Percentiles rank a stretch among this genome's conserved stretches.
Conservation (phyloP, 2,888 invertebrate genomes). For the Himalopsyche tibetana region DNA sequence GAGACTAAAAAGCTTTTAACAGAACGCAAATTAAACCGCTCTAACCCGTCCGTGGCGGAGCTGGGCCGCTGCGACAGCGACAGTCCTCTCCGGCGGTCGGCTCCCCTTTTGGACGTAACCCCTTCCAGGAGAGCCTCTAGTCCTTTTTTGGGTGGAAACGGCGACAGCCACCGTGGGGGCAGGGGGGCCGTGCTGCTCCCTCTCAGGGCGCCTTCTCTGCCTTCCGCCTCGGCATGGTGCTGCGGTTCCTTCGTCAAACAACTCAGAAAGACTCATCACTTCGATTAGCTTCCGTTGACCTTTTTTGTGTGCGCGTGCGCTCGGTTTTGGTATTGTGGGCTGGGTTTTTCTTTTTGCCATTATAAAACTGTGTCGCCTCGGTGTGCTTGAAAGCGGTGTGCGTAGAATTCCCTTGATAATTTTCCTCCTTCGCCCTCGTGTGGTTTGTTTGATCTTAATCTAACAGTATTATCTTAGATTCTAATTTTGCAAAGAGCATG, state of each 20-base stretch:
- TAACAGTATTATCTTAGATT: conserved; percentile 50
- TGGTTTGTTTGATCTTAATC: conserved; percentile 45
- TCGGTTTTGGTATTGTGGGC: conserved; percentile 24
- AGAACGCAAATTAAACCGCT: conserved; percentile 74
- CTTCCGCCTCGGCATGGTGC: conserved; percentile 83
- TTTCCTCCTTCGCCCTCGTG: conserved; percentile 44
- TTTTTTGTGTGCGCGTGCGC: conserved; percentile 65
- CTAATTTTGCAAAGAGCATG: conserved; percentile 55
- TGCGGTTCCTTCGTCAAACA: conserved; percentile 88
- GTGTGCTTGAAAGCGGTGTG: conserved; percentile 41
- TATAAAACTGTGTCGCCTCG: conserved; percentile 51
- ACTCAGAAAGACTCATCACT: conserved; percentile 85
- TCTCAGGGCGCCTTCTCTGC: conserved; percentile 68
- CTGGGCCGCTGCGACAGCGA: conserved; percentile 63
- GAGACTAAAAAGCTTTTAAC: conserved; percentile 72
- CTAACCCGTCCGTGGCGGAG: conserved; percentile 75
- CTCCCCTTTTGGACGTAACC: conserved; percentile 60
- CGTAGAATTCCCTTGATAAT: conserved; percentile 42
- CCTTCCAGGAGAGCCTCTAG: conserved; percentile 59
- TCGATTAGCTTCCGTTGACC: conserved; percentile 76
- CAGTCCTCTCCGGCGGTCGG: conserved; percentile 64
- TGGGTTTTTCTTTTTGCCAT: conserved; percentile 57
- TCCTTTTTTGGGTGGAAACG: conserved; percentile 59
- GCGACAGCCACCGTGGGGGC: conserved; percentile 55
- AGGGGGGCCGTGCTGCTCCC: conserved; percentile 66